Conservation (phyloP, 2,113 vertebrate species). For the Speoplatyrhinus poulsoni region DNA sequence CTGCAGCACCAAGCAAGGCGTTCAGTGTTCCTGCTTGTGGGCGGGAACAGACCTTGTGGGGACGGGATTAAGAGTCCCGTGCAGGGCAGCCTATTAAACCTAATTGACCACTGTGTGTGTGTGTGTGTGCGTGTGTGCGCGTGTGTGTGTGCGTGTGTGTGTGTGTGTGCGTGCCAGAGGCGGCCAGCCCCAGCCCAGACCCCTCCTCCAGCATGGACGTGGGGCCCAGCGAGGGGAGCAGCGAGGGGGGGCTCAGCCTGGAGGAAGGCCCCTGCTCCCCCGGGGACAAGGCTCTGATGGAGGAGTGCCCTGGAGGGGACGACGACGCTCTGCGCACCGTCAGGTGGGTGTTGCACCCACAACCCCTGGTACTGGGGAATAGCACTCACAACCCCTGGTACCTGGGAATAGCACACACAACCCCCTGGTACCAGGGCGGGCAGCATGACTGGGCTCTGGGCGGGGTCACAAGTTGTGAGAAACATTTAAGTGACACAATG, state of each 20-base stretch:
- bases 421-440: no score
- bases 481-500: no score
- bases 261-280: conserved; percentile 87
- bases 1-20: no score
- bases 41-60: neutral
- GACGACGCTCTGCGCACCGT: conserved; percentile 86
- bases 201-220: conserved; percentile 90
- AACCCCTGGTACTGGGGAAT: neutral
- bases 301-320: conserved; percentile 80
- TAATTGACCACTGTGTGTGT: no score
- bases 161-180: conserved; percentile 69
- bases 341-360: conserved; percentile 74
- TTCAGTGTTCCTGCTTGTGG: no score
- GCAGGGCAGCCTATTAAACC: no score
- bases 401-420: no score
- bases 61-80: no score
- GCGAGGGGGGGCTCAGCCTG: conserved; percentile 76
- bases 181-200: conserved; percentile 84
- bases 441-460: no score
- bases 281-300: conserved; percentile 89
- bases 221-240: conserved; percentile 83
- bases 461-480: no score
- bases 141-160: neutral
- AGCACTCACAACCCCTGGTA: no score
- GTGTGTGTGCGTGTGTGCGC: neutral